Evolutionary conservation across 2,888 invertebrate species (phyloP).

Genomic region (Bruchidius siliquastri): DNA sequence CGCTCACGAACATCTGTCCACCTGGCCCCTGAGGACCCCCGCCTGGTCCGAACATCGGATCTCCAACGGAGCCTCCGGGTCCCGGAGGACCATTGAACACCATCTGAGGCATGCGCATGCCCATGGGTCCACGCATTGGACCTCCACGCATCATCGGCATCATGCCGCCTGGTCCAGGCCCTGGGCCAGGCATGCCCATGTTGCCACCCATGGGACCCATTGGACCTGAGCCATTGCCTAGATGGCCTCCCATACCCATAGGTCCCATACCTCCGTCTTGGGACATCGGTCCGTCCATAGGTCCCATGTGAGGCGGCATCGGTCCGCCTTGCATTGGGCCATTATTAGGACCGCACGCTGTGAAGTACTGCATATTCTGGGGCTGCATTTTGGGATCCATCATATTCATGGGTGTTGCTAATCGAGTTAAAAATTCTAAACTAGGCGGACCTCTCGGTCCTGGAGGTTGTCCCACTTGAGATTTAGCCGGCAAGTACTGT

Average conservation of each 20-base stretch:
- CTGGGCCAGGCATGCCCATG: conserved; percentile 44
- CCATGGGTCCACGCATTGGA: conserved; percentile 47
- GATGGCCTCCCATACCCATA: conserved; percentile 48
- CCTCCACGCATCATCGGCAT: conserved; percentile 46
- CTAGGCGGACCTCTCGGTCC: conserved; percentile 81
- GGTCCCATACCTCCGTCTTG: conserved; percentile 49
- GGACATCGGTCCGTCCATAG: conserved; percentile 45
- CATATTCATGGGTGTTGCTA: conserved; percentile 75
- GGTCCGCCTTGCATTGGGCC: conserved; percentile 48
- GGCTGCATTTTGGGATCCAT: conserved; percentile 67
- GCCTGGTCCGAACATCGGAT: conserved; percentile 38
- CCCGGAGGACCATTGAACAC: conserved; percentile 45
- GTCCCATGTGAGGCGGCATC: conserved; percentile 47
- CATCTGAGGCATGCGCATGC: conserved; percentile 42
- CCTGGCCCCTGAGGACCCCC: conserved; percentile 48
- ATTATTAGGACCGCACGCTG: conserved; percentile 53
- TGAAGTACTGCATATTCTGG: conserved; percentile 70
- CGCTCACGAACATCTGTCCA: conserved; percentile 57
- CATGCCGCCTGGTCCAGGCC: conserved; percentile 31
- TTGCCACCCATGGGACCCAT: conserved; percentile 44
- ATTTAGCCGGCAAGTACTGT: conserved; percentile 93
- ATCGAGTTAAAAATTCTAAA: conserved; percentile 83
- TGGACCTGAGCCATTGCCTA: conserved; percentile 36
- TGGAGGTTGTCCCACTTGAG: conserved; percentile 75
- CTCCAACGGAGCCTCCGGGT: conserved; percentile 33